A percentile compares a stretch with the other conserved stretches of the same genome.
Conservation (phyloP, 2,113 vertebrate genomes). For the Nibea albiflora region DNA sequence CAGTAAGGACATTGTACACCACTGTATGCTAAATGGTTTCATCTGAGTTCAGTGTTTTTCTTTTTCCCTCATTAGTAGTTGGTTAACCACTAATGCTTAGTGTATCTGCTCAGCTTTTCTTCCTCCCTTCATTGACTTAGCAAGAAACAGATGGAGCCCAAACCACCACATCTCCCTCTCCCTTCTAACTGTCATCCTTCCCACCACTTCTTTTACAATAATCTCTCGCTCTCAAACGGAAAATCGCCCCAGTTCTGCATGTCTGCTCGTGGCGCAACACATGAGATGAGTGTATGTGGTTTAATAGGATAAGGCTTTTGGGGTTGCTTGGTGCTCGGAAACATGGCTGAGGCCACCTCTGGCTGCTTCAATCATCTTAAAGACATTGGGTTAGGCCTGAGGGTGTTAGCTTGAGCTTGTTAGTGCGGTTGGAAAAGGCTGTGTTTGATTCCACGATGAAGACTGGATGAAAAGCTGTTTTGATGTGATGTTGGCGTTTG, state of each 20-base stretch:
- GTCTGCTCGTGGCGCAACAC: constrained; percentile 72
- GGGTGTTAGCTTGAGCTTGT: constrained; percentile 67
- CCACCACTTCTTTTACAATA: constrained; percentile 70
- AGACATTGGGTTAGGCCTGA: constrained; percentile 55
- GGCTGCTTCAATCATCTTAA: constrained; percentile 63
- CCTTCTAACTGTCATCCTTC: constrained; percentile 57
- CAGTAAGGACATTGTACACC: constrained; percentile 65
- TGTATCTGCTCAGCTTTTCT: constrained; percentile 80
- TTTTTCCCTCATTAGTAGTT: constrained; percentile 84
- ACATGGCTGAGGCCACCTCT: constrained; percentile 60
- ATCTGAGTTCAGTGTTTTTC: constrained; percentile 81
- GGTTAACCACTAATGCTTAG: constrained; percentile 84
- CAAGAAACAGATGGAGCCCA: constrained; percentile 78
- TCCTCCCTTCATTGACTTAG: constrained; percentile 73
- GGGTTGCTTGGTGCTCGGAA: constrained; percentile 69
- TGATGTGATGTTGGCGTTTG: constrained; percentile 53
- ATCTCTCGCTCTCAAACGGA: constrained; percentile 77
- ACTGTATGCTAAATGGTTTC: constrained; percentile 77
- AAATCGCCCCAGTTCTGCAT: constrained; percentile 74
- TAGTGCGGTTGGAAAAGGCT: constrained; percentile 66
- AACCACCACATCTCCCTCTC: constrained; percentile 58
- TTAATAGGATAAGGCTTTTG: constrained; percentile 74
- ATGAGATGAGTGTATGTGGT: constrained; percentile 70
- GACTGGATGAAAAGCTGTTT: constrained; percentile 65
- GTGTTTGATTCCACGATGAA: constrained; percentile 66